Percentiles rank a stretch among this genome's conserved stretches.
phyloP scores from a whole-genome alignment of 2,113 vertebrate species.

The Tragelaphus imberbis region DNA sequence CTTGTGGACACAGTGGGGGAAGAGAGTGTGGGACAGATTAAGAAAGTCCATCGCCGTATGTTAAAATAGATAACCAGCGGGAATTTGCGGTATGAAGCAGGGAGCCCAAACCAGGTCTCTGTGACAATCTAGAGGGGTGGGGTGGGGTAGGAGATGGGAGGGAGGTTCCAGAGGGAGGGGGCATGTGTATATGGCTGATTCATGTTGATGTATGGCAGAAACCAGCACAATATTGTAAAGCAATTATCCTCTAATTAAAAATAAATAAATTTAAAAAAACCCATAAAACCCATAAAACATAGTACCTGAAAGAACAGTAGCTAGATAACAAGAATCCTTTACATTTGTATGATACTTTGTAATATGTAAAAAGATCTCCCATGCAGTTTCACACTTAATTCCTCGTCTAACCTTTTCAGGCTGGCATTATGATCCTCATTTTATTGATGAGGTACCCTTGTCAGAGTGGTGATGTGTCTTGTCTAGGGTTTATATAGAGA shows the following conservation, averaged over 20 bases:
- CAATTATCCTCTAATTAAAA: not conserved
- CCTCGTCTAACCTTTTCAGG: slow-evolving; percentile 67
- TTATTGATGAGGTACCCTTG: slow-evolving; percentile 48
- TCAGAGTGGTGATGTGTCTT: not conserved
- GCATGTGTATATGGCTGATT: not conserved
- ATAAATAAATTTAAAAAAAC: not conserved
- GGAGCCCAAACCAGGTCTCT: not conserved
- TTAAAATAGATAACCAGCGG: not conserved
- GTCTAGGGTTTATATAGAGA: slow-evolving; percentile 69
- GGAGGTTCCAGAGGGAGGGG: not conserved
- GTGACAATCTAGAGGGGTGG: not conserved
- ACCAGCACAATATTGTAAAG: not conserved
- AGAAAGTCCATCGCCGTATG: not conserved
- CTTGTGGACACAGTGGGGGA: not conserved
- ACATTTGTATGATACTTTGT: slow-evolving; percentile 53
- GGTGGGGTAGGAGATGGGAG: not conserved
- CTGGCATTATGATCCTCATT: slow-evolving; percentile 68
- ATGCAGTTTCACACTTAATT: slow-evolving; percentile 52
- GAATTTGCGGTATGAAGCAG: not conserved
- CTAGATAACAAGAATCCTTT: slow-evolving; percentile 49
- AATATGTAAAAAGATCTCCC: slow-evolving; percentile 53
- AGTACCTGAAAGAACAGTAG: not conserved
- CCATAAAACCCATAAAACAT: not conserved
- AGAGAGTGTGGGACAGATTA: not conserved
- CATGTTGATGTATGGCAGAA: not conserved